Evolutionary conservation across 1,140 invertebrate species (phyloP), one percentile per base, ranked within the genome.

Genomic region (Achroia grisella): DNA sequence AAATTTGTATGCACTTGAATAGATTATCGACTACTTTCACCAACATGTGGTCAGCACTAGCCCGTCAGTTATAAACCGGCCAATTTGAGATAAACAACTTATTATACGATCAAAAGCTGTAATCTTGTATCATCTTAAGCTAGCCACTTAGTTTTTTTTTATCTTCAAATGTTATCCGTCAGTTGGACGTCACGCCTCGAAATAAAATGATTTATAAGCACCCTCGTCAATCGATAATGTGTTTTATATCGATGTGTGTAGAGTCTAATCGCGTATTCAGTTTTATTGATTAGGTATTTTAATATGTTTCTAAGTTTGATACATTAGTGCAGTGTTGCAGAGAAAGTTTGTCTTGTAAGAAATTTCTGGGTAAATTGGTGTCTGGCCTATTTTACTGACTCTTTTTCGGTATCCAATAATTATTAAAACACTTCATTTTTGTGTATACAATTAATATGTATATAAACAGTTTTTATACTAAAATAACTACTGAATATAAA

Each of bases 31-130:
- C 46, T 52, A 75, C 72, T 75, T 75, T 75, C 72, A 69, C 67
- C 62, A 11, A 23, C 17, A 23, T 23, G 17, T 6, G 17, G 17
- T 23, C 17, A 23, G 1, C 11, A n/a, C 31, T 8, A 32, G 10
- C 9, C 15, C 14, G 28, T 35, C 55, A 46, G 39, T 46, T 61
- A 59, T 56, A 60, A 67, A 62, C 54, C 58, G 44, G 55, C 48
- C 63, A 71, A 59, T 66, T 70, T 66, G 42, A 70, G 61, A 63
- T 66, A 63, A 70, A 72, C 64, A 74, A 59, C 70, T 67, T 65
- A 66, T 69, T 61, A 51, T 52, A 52, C 44, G 55, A 43, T 37
- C 42, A 34, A 54, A 56, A 52, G 51, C 43, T 50, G 48, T 61
- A 63, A 71, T 66, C 56, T 48, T 36, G 44, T 56, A 57, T 62